Base-by-base conservation (phyloP, 1,140 invertebrate genomes). In the Diploscapter pachys region DNA sequence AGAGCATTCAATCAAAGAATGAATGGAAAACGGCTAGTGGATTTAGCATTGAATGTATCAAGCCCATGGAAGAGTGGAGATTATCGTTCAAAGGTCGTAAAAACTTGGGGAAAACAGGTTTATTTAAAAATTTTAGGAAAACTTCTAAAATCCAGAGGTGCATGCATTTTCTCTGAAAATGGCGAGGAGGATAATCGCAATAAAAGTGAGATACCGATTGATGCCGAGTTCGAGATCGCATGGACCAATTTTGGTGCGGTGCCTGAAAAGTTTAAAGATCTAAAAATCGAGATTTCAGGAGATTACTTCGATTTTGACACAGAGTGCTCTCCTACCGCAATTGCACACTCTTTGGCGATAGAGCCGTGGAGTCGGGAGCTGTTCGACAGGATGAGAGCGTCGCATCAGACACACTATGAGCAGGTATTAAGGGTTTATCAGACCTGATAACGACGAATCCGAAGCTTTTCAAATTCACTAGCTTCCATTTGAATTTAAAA, bases 351-450 rank as follows among this genome's bases (percentile, higher is more conserved):
- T 50, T 50, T 82, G 48, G 81, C 81, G 8, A 63, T 76, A 13
- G 81, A 82, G 70, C 79, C 81, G n/a, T 82, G 81, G 81, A 78
- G 63, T 11, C 13, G 78, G n/a, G 74, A 61, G 52, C 48, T 83
- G 6, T 82, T 82, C 66, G 72, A 80, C 13, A 79, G 74, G 53
- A 66, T 82, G 13, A 72, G 82, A 72, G 61, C 56, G 3, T 67
- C 71, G 4, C 81, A 82, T 75, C 81, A 82, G 63, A 76, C 74
- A n/a, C 81, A 82, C 64, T 82, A 82, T 55, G 81, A 82, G 63
- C 81, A 82, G 31, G 66, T 51, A 8, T 64, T 0, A 70, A 64
- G 11, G 8, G 62, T 9, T n/a, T 66, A 9, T 70, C n/a, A 11
- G 62, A 66, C 68, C 53, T 66, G 11, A n/a, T 53, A 8, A 8